A percentile compares a stretch with the other conserved stretches of the same genome.
Evolutionary conservation across 2,797 vertebrate species (phyloP).

Genomic region (Pseudotriccus pelzelni): DNA sequence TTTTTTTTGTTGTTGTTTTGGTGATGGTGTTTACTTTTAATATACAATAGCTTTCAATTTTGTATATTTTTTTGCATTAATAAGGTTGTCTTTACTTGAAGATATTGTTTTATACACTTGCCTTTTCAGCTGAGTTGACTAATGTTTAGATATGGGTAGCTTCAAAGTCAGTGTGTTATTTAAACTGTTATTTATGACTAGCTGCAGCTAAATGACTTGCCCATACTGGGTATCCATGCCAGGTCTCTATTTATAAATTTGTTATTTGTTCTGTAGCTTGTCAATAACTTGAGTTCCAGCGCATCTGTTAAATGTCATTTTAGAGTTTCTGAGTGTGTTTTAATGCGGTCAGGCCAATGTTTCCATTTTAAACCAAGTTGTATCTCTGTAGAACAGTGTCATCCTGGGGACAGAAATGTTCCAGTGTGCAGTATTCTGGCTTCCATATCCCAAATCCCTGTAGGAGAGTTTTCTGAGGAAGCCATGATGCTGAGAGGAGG

Average conservation of each 20-base stretch:
- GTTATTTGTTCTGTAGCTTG: constrained; percentile 48
- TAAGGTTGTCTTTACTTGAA: neutral
- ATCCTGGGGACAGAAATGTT: neutral
- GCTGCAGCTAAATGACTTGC: constrained; percentile 1
- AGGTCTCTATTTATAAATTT: constrained; percentile 48
- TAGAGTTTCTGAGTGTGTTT: constrained; percentile 21
- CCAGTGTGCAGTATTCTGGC: neutral
- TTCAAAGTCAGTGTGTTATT: neutral
- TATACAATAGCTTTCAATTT: neutral
- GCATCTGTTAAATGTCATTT: constrained; percentile 15
- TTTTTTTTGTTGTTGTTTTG: neutral
- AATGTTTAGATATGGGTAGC: neutral
- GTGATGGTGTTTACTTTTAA: neutral
- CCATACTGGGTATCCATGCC: neutral
- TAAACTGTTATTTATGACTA: constrained; percentile 13
- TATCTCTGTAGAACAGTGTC: neutral
- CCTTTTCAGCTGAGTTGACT: neutral
- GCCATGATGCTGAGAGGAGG: neutral
- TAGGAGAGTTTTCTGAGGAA: neutral
- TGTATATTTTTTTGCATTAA: neutral
- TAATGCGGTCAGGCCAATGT: neutral
- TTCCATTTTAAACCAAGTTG: neutral
- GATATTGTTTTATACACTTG: neutral
- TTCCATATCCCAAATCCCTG: neutral
- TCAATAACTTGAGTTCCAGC: constrained; percentile 36